Percentiles rank a stretch among this genome's conserved stretches.
Conservation (phyloP, 2,797 vertebrate genomes). For the Sternotherus odoratus region DNA sequence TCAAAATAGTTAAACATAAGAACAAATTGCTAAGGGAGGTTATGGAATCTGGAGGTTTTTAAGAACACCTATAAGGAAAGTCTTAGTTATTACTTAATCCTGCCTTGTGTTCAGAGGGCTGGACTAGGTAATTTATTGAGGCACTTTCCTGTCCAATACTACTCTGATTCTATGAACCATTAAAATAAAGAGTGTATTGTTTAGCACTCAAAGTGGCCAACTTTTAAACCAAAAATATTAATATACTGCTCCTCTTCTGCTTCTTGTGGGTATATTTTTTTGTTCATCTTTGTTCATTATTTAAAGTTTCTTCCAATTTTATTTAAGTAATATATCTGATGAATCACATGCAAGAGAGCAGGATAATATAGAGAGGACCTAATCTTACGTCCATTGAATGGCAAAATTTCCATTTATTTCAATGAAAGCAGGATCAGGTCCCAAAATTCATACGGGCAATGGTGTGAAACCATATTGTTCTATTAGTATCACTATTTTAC, state of each 20-base stretch:
- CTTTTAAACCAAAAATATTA: not conserved
- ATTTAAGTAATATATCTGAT: not conserved
- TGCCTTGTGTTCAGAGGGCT: too few relatives aligned
- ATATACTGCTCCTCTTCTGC: not conserved
- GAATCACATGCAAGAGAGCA: too few relatives aligned
- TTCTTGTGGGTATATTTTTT: not conserved
- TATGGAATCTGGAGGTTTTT: too few relatives aligned
- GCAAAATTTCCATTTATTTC: not conserved
- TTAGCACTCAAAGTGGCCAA: not conserved
- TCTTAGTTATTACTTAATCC: too few relatives aligned
- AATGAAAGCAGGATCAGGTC: not conserved
- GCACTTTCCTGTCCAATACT: too few relatives aligned
- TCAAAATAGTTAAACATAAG: too few relatives aligned
- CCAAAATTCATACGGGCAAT: accelerated
- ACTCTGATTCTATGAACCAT: too few relatives aligned
- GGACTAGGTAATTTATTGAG: too few relatives aligned
- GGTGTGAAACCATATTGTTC: accelerated
- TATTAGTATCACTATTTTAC: accelerated
- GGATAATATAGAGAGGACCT: too few relatives aligned
- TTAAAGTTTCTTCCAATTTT: not conserved
- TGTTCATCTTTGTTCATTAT: not conserved
- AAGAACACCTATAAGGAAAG: too few relatives aligned
- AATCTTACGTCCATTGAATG: not conserved
- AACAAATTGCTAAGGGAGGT: too few relatives aligned
- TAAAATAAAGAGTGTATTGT: accelerated